These are phyloP conservation scores for Apamea monoglypha DNA, from an alignment of 2,888 invertebrate species.

Conservation along the genomic window DNA sequence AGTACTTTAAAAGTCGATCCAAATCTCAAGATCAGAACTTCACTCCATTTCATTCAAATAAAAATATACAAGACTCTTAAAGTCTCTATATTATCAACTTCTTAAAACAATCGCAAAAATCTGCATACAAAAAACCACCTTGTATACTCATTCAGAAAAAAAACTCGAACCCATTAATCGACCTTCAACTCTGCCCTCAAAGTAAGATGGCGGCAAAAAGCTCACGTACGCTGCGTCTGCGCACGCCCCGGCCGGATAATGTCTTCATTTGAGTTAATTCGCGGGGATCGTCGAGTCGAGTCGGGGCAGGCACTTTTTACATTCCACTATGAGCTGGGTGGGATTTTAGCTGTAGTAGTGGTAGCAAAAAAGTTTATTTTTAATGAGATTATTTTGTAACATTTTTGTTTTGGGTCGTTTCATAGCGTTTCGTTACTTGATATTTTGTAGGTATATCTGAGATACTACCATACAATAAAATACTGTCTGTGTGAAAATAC, in stretches of 20 bases:
- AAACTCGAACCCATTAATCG: slow-evolving; percentile 57
- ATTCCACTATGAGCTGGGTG: slow-evolving; percentile 81
- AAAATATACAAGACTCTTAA: too few species aligned
- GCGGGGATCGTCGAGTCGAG: slow-evolving; percentile 73
- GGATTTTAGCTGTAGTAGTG: slow-evolving; percentile 73
- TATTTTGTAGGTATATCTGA: background rate
- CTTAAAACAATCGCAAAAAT: slow-evolving; percentile 5
- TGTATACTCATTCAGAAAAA: slow-evolving; percentile 5
- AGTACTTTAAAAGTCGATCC: background rate
- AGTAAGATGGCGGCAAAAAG: slow-evolving; percentile 72
- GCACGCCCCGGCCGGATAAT: slow-evolving; percentile 82
- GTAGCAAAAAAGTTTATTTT: slow-evolving; percentile 53
- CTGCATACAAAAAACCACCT: slow-evolving; percentile 6
- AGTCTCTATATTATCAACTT: background rate
- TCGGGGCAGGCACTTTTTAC: slow-evolving; percentile 74
- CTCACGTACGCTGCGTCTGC: slow-evolving; percentile 76
- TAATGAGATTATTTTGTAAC: background rate
- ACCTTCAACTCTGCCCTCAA: slow-evolving; percentile 78
- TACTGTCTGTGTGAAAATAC: too few species aligned
- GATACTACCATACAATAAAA: background rate
- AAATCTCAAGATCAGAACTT: background rate
- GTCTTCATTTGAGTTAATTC: slow-evolving; percentile 89
- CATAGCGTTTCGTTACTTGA: background rate
- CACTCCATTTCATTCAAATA: background rate
- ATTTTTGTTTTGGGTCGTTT: background rate